These are phyloP conservation scores for Triplophysa dalaica DNA, from an alignment of 2,113 vertebrate species.

Conservation along the genomic window DNA sequence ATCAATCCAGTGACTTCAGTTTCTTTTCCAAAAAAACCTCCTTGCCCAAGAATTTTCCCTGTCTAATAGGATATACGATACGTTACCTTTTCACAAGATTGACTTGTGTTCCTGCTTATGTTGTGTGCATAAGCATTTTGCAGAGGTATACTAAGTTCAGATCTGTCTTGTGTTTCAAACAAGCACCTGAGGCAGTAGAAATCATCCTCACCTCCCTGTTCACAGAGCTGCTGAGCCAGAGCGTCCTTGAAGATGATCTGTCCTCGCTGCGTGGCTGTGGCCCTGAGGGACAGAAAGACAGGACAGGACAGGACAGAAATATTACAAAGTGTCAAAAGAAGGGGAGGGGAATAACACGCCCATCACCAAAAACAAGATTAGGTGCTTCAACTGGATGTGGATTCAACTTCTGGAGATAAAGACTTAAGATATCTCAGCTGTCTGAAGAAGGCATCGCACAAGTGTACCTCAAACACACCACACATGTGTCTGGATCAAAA, in stretches of 20 bases:
- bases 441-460: neutral
- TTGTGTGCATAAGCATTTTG: too few species aligned
- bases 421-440: too few species aligned
- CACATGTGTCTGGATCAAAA: too few species aligned
- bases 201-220: slow-evolving; percentile 89
- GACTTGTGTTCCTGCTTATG: too few species aligned
- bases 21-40: too few species aligned
- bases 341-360: neutral
- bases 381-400: slow-evolving; percentile 48
- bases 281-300: slow-evolving; percentile 74
- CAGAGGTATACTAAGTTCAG: too few species aligned
- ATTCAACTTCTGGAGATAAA: slow-evolving; percentile 18
- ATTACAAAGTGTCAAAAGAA: slow-evolving; percentile 33
- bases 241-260: slow-evolving; percentile 99
- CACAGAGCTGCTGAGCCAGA: slow-evolving; percentile 95
- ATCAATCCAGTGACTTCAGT: too few species aligned
- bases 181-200: neutral
- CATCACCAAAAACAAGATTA: slow-evolving; percentile 51
- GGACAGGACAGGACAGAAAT: slow-evolving; percentile 21
- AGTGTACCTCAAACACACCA: too few species aligned
- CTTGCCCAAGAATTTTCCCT: too few species aligned
- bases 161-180: too few species aligned
- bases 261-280: slow-evolving; percentile 92
- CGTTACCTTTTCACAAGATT: too few species aligned
- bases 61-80: too few species aligned